Evolutionary conservation across 1,140 invertebrate genomes (phyloP).

Genomic region (Heliothis virescens): DNA sequence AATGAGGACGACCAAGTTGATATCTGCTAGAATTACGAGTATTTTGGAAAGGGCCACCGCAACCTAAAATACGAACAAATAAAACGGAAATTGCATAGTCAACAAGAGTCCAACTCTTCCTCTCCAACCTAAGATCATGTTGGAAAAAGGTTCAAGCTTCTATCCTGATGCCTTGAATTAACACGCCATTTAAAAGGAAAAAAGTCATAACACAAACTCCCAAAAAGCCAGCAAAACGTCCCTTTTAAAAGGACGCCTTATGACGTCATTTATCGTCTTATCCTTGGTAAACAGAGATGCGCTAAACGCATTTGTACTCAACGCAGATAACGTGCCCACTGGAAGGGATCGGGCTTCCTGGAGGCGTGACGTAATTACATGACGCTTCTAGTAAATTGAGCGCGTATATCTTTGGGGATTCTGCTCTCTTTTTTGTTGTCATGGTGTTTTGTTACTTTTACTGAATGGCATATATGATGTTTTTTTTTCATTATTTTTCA

Average conservation of each 20-base stretch:
- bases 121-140: too few species aligned
- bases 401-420: background rate
- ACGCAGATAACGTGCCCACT: conserved; percentile 34
- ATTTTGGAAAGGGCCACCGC: too few species aligned
- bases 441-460: background rate
- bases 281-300: conserved; percentile 27
- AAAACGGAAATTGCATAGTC: too few species aligned
- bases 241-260: background rate
- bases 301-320: conserved; percentile 32
- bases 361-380: conserved; percentile 29
- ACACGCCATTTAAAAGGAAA: too few species aligned
- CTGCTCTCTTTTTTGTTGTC: background rate
- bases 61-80: too few species aligned
- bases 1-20: too few species aligned
- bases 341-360: conserved; percentile 10
- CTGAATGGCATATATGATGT: too few species aligned
- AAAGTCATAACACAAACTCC: background rate
- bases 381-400: conserved; percentile 30
- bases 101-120: too few species aligned
- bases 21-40: too few species aligned
- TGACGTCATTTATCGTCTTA: conserved; percentile 25
- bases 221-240: background rate
- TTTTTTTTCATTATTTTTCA: too few species aligned
- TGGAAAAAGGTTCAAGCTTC: too few species aligned
- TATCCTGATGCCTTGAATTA: too few species aligned